Conservation (phyloP, 1,140 invertebrate species). For the Musca vetustissima region DNA sequence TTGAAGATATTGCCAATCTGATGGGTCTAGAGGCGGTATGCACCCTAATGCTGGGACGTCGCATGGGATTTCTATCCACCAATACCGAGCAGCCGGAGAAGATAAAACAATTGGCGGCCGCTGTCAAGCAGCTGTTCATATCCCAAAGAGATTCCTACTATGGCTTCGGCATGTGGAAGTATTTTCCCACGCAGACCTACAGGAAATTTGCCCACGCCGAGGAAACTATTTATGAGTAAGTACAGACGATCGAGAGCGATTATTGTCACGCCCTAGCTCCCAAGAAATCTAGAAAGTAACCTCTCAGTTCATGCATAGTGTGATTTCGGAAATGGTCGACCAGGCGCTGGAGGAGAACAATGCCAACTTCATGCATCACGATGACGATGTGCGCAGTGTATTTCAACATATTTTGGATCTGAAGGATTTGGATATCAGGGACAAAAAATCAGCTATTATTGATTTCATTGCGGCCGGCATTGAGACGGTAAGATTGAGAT, state of each 20-base stretch:
- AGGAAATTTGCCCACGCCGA: constrained; percentile 72
- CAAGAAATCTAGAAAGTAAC: constrained; percentile 21
- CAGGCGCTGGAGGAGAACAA: constrained; percentile 56
- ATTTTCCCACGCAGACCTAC: constrained; percentile 73
- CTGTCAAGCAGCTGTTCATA: constrained; percentile 73
- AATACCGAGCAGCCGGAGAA: constrained; percentile 58
- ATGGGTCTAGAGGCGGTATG: constrained; percentile 81
- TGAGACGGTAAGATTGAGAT: constrained; percentile 71
- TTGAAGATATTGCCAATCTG: constrained; percentile 73
- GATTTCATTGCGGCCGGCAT: constrained; percentile 86
- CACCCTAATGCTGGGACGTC: constrained; percentile 72
- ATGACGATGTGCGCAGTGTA: constrained; percentile 63
- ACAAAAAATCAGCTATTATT: constrained; percentile 82
- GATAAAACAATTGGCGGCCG: constrained; percentile 63
- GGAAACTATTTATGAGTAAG: constrained; percentile 74
- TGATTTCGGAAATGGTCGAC: constrained; percentile 78
- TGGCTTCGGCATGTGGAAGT: constrained; percentile 81
- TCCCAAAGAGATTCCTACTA: constrained; percentile 79
- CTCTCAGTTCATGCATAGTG: constrained; percentile 55
- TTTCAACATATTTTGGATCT: constrained; percentile 74
- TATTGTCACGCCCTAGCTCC: constrained; percentile 12
- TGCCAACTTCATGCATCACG: constrained; percentile 61
- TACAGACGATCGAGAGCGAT: constrained; percentile 20
- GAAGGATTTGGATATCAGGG: constrained; percentile 70
- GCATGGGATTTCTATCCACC: constrained; percentile 76